phyloP scores from a whole-genome alignment of 2,888 invertebrate genomes.

The Metacarcinus magister region DNA sequence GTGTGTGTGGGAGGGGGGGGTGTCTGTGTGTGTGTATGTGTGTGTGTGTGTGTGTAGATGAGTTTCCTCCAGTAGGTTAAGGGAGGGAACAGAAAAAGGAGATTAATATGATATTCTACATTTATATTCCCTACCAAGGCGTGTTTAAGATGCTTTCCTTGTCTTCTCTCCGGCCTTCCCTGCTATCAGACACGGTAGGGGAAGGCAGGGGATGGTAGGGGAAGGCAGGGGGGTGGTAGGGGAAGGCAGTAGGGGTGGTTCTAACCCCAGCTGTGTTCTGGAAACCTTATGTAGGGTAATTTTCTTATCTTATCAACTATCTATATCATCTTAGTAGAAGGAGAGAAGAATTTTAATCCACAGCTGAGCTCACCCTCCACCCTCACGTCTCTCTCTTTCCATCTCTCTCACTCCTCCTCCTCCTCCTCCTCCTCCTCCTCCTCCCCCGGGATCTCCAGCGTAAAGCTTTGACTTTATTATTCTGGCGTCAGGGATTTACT shows the following conservation, averaged over 20 bases:
- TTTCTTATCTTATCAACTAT: slow-evolving; percentile 56
- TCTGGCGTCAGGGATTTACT: slow-evolving; percentile 37
- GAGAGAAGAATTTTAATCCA: neutral
- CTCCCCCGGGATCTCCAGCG: slow-evolving; percentile 17
- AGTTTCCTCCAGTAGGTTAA: neutral
- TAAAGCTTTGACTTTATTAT: slow-evolving; percentile 32
- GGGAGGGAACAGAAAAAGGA: neutral
- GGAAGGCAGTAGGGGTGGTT: neutral
- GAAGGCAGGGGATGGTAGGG: neutral
- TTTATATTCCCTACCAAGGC: neutral
- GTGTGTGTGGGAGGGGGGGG: neutral
- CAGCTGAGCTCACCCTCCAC: neutral
- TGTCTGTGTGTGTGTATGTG: slow-evolving; percentile 41
- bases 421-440: neutral
- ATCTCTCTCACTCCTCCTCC: neutral
- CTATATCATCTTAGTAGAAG: slow-evolving; percentile 21
- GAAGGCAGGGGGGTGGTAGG: neutral
- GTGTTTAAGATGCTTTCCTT: neutral
- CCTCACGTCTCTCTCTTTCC: slow-evolving; percentile 42
- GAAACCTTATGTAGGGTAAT: neutral
- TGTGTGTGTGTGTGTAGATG: neutral
- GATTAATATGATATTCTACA: neutral
- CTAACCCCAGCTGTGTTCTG: slow-evolving; percentile 37
- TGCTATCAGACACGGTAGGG: neutral
- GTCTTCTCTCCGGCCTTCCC: neutral